phyloP scores from a whole-genome alignment of 2,797 vertebrate genomes.

The Falco columbarius region DNA sequence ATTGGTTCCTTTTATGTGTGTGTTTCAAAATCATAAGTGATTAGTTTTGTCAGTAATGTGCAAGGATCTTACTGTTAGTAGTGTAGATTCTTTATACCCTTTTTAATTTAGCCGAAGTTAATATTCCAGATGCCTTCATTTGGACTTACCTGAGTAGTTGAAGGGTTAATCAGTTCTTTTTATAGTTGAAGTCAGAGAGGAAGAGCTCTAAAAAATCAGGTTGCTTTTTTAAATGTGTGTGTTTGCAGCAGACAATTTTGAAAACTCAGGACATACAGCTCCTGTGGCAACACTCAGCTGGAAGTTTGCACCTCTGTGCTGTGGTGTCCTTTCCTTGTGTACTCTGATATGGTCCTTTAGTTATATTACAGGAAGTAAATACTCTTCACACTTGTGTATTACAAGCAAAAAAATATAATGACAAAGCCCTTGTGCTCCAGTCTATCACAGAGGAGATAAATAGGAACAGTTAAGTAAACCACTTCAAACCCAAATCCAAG shows the following conservation, averaged over 20 bases:
- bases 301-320: background rate
- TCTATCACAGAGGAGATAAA: background rate
- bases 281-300: background rate
- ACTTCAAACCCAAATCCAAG: background rate
- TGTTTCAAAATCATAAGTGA: background rate
- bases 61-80: background rate
- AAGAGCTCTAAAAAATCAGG: background rate
- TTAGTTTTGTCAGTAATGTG: background rate
- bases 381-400: accelerated
- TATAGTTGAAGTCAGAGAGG: background rate
- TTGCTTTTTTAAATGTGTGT: background rate
- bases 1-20: background rate
- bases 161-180: background rate
- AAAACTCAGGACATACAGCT: background rate
- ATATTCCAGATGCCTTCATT: background rate
- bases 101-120: background rate
- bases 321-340: background rate
- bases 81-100: background rate
- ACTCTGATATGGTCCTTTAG: background rate
- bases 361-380: background rate
- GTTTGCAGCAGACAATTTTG: background rate
- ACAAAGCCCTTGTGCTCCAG: background rate
- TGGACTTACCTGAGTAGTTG: background rate
- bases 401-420: background rate
- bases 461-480: background rate